Evolutionary conservation across 2,888 invertebrate genomes (phyloP).

Genomic region (Hydropsyche betteni): DNA sequence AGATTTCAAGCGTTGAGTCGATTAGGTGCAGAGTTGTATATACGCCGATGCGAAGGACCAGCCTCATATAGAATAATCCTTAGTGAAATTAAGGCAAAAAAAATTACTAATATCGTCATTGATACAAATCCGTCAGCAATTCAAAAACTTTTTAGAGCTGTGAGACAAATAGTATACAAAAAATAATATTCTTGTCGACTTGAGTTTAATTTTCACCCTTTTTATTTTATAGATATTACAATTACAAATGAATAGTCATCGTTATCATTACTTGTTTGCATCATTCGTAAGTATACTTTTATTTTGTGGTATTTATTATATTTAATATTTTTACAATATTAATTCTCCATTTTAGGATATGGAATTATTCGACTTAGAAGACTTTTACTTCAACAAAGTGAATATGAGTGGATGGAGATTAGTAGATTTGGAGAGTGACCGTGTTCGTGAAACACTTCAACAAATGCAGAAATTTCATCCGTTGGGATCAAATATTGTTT

Average conservation of each 20-base stretch:
- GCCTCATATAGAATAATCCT: slow-evolving; percentile 78
- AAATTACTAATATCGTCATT: slow-evolving; percentile 86
- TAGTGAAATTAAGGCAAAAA: slow-evolving; percentile 85
- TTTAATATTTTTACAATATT: background rate
- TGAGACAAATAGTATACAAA: slow-evolving; percentile 63
- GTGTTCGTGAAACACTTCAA: slow-evolving; percentile 77
- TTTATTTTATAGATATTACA: slow-evolving; percentile 79
- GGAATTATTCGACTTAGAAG: slow-evolving; percentile 87
- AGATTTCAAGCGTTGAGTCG: slow-evolving; percentile 82
- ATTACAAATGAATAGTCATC: slow-evolving; percentile 94
- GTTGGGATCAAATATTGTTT: slow-evolving; percentile 80
- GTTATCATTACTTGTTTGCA: slow-evolving; percentile 95
- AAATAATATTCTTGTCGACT: background rate
- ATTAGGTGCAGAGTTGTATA: slow-evolving; percentile 71
- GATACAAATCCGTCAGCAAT: slow-evolving; percentile 87
- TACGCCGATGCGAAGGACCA: slow-evolving; percentile 70
- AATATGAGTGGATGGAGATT: slow-evolving; percentile 95
- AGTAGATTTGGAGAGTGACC: slow-evolving; percentile 81
- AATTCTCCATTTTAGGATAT: slow-evolving; percentile 71
- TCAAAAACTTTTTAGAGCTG: slow-evolving; percentile 85
- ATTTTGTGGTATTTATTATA: background rate
- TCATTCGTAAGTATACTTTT: slow-evolving; percentile 80
- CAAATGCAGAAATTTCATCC: slow-evolving; percentile 92
- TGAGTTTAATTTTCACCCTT: background rate
- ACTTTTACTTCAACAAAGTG: slow-evolving; percentile 92